Base-by-base conservation (phyloP, 2,797 vertebrate species). In the Micromesistius poutassou region DNA sequence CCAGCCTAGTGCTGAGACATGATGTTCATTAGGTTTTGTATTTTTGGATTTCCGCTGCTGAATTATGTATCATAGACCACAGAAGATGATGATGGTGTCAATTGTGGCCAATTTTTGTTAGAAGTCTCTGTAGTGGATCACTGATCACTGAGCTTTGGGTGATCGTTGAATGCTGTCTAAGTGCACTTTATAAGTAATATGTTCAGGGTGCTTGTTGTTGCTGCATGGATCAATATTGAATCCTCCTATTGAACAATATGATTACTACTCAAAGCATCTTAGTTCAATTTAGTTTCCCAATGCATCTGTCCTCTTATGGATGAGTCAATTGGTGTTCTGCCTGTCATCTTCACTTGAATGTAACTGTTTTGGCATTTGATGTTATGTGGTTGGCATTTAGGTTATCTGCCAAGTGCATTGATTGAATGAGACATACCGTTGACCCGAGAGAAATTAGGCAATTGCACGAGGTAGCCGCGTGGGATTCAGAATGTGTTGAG, bases 61-160 rank as follows among this genome's bases (percentile, higher is more conserved):
- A 88, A 90, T 90, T 85, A 91, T 91, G 91, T 74, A 93, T 82
- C 73, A 79, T 72, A 68, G 72, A 80, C 81, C 76, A 79, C 76
- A 85, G 77, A 71, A 87, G 83, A 88, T 72, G 79, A 83, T 84
- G 84, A 85, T 88, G 62, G 84, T 66, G 80, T 76, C 82, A 83
- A 82, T 87, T 85, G 82, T 84, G 80, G 83, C 72, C 82, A 77
- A 86, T 86, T 79, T 83, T 50, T 86, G 77, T 74, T 76, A 12
- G 30, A 81, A 81, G 75, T 46, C 78, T 84, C 71, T 82, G 73
- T 83, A 85, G 55, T 62, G 55, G 55, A 62, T 81, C 81, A 82
- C 19, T 79, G 42, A 77, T 81, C n/a, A n/a, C n/a, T n/a, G n/a
- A 77, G 68, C 72, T 85, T 68, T 9, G 77, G 85, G 77, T 77